Base-by-base conservation (phyloP, 2,113 vertebrate genomes). In the Phrynocephalus versicolor region DNA sequence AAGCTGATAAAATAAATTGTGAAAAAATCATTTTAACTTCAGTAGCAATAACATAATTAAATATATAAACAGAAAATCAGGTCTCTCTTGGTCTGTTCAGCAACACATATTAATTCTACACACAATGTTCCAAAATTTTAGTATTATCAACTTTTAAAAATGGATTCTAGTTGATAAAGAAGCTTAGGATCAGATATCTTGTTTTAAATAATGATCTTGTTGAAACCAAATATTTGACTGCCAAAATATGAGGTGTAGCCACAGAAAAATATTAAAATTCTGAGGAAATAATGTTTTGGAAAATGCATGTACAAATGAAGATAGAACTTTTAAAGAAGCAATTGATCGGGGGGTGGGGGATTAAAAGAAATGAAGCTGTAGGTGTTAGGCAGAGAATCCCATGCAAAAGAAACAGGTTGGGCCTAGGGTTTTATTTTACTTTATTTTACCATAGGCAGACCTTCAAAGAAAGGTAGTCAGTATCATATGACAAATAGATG, bases 1-100 rank as follows among this genome's bases (percentile, higher is more conserved):
- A 45, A 72, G n/a, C 70, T 90, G 85, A 86, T 27, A 71, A 51
- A 41, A 78, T 77, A 37, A 82, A 82, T 79, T 30, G 8, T 72
- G 37, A 23, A 81, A 84, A 91, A 88, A 14, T 55, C 13, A 4
- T 3, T 82, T 30, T 75, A 33, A 77, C 12, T n/a, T 35, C 84
- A 37, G 83, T 51, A 74, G 37, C 57, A 62, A 19, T 27, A 8
- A 30, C 39, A 57, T 21, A 39, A 70, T 70, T 39, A 73, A 80
- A 74, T 58, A 73, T 33, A 65, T 64, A 79, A 85, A 85, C 35
- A 77, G 37, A 82, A 37, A 62, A 76, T 12, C 23, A 14, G 25
- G 5, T 58, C n/a, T 83, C 21, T 57, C 62, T 67, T 37, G 60
- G 23, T 78, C 35, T 57, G 60, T 45, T 78, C 71, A 83, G 30